Evolutionary conservation across 2,888 invertebrate species (phyloP).

Genomic region (Dioctria rufipes): DNA sequence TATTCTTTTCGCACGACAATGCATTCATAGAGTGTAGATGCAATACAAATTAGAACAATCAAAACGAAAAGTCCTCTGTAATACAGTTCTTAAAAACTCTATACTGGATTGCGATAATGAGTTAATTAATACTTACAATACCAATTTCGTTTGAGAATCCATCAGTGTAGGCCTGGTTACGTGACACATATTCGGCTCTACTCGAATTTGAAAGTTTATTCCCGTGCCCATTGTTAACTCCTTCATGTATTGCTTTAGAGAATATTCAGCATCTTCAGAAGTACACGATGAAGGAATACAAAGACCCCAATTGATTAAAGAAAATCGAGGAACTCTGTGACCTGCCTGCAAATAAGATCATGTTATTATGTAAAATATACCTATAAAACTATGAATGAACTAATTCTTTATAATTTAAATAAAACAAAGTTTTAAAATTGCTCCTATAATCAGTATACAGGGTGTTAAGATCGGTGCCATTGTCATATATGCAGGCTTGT

Average conservation of each 20-base stretch:
- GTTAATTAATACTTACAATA: constrained; percentile 69
- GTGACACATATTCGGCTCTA: constrained; percentile 78
- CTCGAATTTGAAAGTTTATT: constrained; percentile 74
- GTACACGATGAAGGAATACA: constrained; percentile 79
- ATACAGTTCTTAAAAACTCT: neutral
- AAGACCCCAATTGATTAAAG: constrained; percentile 79
- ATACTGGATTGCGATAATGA: too few species aligned
- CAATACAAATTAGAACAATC: constrained; percentile 68
- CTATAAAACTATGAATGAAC: too few species aligned
- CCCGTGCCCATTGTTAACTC: constrained; percentile 74
- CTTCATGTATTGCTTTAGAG: constrained; percentile 72
- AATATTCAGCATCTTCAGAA: constrained; percentile 74
- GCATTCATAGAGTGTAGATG: constrained; percentile 68
- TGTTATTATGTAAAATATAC: neutral
- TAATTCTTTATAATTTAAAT: too few species aligned
- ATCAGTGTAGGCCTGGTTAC: constrained; percentile 67
- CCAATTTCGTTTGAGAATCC: constrained; percentile 72
- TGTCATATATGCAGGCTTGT: too few species aligned
- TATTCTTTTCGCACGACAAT: constrained; percentile 61
- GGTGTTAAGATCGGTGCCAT: too few species aligned
- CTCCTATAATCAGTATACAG: too few species aligned
- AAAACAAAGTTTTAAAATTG: too few species aligned
- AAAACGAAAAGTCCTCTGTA: constrained; percentile 72
- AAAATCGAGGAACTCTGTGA: constrained; percentile 79
- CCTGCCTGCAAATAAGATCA: constrained; percentile 75